Evolutionary conservation across 2,113 vertebrate genomes (phyloP).

Genomic region (Aptenodytes forsteri): DNA sequence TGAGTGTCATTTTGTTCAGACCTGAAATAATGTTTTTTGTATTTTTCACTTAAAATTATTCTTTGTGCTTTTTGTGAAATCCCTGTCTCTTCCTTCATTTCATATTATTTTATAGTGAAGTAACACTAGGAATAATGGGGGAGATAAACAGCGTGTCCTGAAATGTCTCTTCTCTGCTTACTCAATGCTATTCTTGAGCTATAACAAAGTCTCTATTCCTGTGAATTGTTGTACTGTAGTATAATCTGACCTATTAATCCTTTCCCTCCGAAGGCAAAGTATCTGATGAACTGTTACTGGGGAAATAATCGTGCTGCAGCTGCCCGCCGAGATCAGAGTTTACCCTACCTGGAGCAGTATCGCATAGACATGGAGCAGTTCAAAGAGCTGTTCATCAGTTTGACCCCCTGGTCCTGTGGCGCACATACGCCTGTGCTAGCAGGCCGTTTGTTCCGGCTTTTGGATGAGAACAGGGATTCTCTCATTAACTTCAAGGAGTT

Average conservation of each 20-base stretch:
- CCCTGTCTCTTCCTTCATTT: not conserved
- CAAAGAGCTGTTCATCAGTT: slow-evolving; percentile 81
- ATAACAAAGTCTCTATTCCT: not conserved
- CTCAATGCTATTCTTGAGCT: not conserved
- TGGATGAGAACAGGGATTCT: slow-evolving; percentile 90
- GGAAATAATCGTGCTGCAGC: slow-evolving; percentile 77
- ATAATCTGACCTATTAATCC: not conserved
- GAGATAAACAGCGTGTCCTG: not conserved
- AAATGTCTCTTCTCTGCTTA: not conserved
- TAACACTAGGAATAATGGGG: not conserved
- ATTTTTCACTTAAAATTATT: not conserved
- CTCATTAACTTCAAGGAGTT: slow-evolving; percentile 99
- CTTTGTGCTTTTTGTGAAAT: not conserved
- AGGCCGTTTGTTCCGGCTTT: slow-evolving; percentile 88
- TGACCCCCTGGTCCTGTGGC: slow-evolving; percentile 90
- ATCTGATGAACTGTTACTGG: slow-evolving; percentile 96
- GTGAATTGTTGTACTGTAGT: not conserved
- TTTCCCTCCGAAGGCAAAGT: slow-evolving; percentile 82
- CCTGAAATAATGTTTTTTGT: not conserved
- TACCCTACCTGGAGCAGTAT: slow-evolving; percentile 97
- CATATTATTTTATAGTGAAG: not conserved
- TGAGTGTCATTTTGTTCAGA: not conserved
- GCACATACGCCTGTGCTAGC: slow-evolving; percentile 82
- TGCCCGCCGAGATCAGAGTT: slow-evolving; percentile 87
- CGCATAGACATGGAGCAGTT: slow-evolving; percentile 90